Evolutionary conservation across 1,140 invertebrate species (phyloP).

Genomic region (Ips nitidus): DNA sequence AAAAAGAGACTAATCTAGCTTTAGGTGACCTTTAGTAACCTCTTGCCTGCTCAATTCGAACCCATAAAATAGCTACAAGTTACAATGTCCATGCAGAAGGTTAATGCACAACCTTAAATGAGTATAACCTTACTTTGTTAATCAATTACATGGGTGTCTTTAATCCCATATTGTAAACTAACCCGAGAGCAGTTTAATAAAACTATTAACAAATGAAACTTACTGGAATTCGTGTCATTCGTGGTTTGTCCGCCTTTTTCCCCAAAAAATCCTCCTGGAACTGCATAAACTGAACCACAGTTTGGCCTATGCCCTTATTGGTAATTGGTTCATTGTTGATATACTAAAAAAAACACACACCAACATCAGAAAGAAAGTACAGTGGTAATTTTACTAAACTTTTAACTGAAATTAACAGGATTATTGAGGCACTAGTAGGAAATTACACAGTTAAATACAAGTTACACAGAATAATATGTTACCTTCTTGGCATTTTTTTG

Average conservation of each 20-base stretch:
- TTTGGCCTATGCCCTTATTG: constrained; percentile 82
- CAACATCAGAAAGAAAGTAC: constrained; percentile 41
- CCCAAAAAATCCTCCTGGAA: constrained; percentile 97
- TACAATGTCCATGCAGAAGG: too few relatives aligned
- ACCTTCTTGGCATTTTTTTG: constrained; percentile 97
- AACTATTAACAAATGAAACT: constrained; percentile 49
- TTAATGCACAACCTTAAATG: too few relatives aligned
- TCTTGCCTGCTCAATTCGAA: too few relatives aligned
- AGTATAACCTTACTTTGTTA: too few relatives aligned
- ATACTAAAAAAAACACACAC: constrained; percentile 62
- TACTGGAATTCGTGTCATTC: constrained; percentile 81
- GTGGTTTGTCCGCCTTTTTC: constrained; percentile 87
- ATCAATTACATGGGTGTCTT: too few relatives aligned
- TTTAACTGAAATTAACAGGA: not conserved
- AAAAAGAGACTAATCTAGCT: too few relatives aligned
- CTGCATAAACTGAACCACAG: constrained; percentile 87
- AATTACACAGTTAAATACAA: not conserved
- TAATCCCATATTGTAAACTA: too few relatives aligned
- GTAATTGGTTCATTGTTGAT: constrained; percentile 90
- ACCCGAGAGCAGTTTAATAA: too few relatives aligned
- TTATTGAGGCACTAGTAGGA: not conserved
- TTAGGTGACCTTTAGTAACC: too few relatives aligned
- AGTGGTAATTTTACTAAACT: not conserved
- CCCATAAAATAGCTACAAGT: too few relatives aligned
- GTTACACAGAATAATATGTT: constrained; percentile 18